These are phyloP conservation scores for Ageneiosus marmoratus DNA, from an alignment of 2,113 vertebrate genomes.

Conservation along the genomic window DNA sequence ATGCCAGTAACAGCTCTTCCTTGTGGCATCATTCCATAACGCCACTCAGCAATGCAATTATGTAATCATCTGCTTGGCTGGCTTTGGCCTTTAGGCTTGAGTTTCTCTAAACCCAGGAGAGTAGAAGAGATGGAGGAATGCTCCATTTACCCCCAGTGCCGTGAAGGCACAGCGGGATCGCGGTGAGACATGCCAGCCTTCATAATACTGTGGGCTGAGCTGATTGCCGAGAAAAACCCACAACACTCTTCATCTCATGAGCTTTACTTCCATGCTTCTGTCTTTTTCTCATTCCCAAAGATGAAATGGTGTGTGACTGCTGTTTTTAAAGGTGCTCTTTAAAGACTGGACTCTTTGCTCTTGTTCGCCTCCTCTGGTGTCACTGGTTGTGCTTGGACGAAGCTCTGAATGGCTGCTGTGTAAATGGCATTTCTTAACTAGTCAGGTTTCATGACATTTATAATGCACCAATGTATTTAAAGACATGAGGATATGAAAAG, in stretches of 20 bases:
- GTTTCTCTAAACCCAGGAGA: conserved; percentile 26
- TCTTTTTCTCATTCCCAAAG: conserved; percentile 28
- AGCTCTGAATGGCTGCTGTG: conserved; percentile 36
- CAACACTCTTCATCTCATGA: conserved; percentile 27
- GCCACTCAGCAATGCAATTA: conserved; percentile 35
- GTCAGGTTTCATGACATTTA: conserved; percentile 23
- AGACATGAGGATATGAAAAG: conserved; percentile 22
- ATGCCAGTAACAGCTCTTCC: conserved; percentile 17
- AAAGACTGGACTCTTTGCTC: conserved; percentile 41
- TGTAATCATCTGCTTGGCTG: conserved; percentile 43
- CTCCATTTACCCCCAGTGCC: conserved; percentile 41
- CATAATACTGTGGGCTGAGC: conserved; percentile 24
- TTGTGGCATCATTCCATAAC: conserved; percentile 25
- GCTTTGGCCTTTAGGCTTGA: conserved; percentile 21
- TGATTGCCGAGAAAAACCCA: conserved; percentile 37
- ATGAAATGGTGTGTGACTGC: conserved; percentile 49
- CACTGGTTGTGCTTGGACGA: conserved; percentile 14
- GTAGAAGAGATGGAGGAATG: conserved; percentile 36
- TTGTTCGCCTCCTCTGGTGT: conserved; percentile 10
- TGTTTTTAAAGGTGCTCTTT: conserved; percentile 42
- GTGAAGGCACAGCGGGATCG: conserved; percentile 15
- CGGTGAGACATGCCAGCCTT: conserved; percentile 35
- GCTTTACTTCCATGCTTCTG: conserved; percentile 37
- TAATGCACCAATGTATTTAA: conserved; percentile 26
- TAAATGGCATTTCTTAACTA: conserved; percentile 26